Conservation (phyloP, 2,888 invertebrate genomes). For the Scotopteryx bipunctaria region DNA sequence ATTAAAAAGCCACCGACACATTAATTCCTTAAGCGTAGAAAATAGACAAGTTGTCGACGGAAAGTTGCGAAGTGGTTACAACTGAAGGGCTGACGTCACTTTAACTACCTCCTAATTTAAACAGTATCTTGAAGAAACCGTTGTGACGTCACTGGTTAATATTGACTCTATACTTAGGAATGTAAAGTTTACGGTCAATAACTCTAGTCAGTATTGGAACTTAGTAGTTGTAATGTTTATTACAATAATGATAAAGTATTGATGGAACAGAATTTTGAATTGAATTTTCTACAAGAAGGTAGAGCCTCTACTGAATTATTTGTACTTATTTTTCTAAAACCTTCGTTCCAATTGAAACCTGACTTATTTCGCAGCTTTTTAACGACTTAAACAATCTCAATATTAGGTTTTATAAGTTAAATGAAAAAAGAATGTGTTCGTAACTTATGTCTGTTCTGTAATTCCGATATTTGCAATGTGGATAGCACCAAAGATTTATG, state of each 20-base stretch:
- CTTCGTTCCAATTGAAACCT: constrained; percentile 62
- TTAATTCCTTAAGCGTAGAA: constrained; percentile 83
- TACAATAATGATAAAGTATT: constrained; percentile 19
- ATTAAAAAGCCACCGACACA: constrained; percentile 84
- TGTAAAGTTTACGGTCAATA: constrained; percentile 56
- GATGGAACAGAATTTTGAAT: constrained; percentile 13
- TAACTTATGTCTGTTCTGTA: constrained; percentile 67
- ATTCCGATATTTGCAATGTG: constrained; percentile 77
- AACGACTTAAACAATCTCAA: constrained; percentile 76
- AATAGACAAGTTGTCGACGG: constrained; percentile 76
- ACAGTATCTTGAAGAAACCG: constrained; percentile 67
- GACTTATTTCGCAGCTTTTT: constrained; percentile 81
- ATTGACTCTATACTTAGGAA: constrained; percentile 54
- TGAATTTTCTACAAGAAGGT: constrained; percentile 9
- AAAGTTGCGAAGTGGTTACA: constrained; percentile 76
- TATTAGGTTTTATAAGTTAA: constrained; percentile 68
- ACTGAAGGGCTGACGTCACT: constrained; percentile 58
- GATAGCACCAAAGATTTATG: constrained; percentile 82
- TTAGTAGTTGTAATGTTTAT: constrained; percentile 45
- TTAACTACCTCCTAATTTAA: constrained; percentile 81
- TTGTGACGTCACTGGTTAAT: constrained; percentile 60
- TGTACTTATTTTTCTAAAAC: constrained; percentile 21
- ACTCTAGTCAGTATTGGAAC: constrained; percentile 81
- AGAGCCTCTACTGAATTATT: constrained; percentile 8
- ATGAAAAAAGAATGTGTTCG: constrained; percentile 78